These are phyloP conservation scores for Drosophila antonietae DNA, from an alignment of 2,888 invertebrate genomes.

Conservation along the genomic window DNA sequence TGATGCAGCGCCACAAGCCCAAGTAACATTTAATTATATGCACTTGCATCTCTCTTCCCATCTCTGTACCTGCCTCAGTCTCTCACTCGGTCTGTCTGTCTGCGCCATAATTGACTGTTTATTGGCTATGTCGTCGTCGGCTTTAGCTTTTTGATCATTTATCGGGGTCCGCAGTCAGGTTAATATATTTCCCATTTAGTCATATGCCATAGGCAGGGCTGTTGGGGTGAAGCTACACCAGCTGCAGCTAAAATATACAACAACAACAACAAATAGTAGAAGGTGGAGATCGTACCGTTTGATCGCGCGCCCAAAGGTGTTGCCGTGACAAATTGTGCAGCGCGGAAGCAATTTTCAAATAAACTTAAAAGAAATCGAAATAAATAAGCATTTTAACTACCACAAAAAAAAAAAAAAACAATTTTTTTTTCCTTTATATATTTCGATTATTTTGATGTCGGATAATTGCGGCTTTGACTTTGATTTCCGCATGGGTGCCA, in stretches of 20 bases:
- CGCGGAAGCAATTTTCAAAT: constrained; percentile 70
- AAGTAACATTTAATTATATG: constrained; percentile 71
- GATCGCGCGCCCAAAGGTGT: constrained; percentile 65
- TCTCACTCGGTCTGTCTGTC: constrained; percentile 2
- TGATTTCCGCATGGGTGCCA: constrained; percentile 75
- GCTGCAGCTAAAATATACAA: neutral
- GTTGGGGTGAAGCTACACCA: constrained; percentile 2
- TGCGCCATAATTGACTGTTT: constrained; percentile 73
- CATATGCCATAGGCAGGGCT: constrained; percentile 39
- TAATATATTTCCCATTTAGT: constrained; percentile 54
- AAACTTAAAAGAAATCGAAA: constrained; percentile 7
- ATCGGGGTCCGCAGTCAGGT: constrained; percentile 53
- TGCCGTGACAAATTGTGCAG: constrained; percentile 75
- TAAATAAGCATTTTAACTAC: constrained; percentile 58
- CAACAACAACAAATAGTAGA: constrained; percentile 5
- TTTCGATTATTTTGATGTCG: constrained; percentile 43
- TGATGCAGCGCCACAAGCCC: constrained; percentile 58
- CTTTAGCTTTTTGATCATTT: constrained; percentile 74
- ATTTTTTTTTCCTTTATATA: constrained; percentile 5
- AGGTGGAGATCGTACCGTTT: constrained; percentile 41
- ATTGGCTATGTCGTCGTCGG: constrained; percentile 65
- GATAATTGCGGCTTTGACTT: constrained; percentile 75
- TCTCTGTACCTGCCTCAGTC: neutral
- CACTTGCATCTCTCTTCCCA: constrained; percentile 33
- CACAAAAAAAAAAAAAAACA: constrained; percentile 30